These are phyloP conservation scores for Halesus radiatus DNA, from an alignment of 1,140 invertebrate species.

Conservation along the genomic window DNA sequence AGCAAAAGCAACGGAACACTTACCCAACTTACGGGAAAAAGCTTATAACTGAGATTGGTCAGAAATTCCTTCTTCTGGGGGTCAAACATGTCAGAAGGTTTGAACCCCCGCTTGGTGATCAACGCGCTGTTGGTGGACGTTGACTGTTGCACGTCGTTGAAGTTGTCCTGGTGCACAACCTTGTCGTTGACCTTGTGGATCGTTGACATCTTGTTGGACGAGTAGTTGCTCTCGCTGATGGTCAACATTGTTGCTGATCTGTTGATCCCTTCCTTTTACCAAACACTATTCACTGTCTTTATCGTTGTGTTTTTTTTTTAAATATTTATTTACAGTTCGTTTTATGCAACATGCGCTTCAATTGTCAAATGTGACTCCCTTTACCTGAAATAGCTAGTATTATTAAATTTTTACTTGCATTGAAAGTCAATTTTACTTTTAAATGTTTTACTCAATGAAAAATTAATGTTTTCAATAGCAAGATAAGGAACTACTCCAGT, in stretches of 20 bases:
- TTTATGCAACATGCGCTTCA: neutral
- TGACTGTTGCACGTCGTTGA: constrained; percentile 66
- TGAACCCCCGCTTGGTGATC: constrained; percentile 78
- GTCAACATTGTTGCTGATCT: constrained; percentile 66
- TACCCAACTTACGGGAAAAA: constrained; percentile 85
- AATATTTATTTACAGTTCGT: neutral
- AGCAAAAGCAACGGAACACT: constrained; percentile 62
- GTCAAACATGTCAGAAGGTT: constrained; percentile 87
- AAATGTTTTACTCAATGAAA: too few relatives aligned
- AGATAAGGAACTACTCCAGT: too few relatives aligned
- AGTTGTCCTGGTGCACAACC: constrained; percentile 66
- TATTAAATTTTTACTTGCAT: neutral
- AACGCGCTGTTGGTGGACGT: constrained; percentile 67
- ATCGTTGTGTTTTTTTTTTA: too few relatives aligned
- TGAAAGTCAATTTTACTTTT: too few relatives aligned
- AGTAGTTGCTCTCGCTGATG: constrained; percentile 69
- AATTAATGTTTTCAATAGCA: too few relatives aligned
- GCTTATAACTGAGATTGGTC: constrained; percentile 81
- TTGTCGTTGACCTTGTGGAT: constrained; percentile 68
- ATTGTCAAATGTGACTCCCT: neutral
- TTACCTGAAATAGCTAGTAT: neutral
- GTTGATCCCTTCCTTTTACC: neutral
- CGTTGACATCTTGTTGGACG: constrained; percentile 68
- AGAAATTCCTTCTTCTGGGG: constrained; percentile 85
- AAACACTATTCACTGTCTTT: neutral